Evolutionary conservation across 1,140 invertebrate species (phyloP).

Genomic region (Carcinoscorpius rotundicauda): DNA sequence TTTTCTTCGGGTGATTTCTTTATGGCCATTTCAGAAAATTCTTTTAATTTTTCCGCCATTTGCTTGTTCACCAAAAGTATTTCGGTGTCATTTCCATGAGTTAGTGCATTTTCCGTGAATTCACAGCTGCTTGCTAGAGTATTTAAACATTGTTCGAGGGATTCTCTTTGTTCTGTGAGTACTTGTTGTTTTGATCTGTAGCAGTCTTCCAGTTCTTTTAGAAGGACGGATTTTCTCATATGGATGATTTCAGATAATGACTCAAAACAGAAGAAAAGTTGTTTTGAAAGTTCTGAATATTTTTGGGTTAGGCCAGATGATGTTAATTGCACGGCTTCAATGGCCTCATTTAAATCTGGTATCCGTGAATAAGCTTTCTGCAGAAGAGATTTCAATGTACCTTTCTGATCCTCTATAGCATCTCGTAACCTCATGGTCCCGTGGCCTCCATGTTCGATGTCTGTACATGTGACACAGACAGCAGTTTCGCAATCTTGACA

Average conservation of each 20-base stretch:
- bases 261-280: slow-evolving; percentile 17
- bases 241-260: slow-evolving; percentile 30
- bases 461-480: slow-evolving; percentile 41
- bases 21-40: slow-evolving; percentile 33
- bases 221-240: slow-evolving; percentile 32
- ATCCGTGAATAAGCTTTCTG: slow-evolving; percentile 11
- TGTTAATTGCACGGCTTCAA: slow-evolving; percentile 32
- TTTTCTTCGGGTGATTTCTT: slow-evolving; percentile 38
- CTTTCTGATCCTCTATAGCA: slow-evolving; percentile 38
- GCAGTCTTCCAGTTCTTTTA: slow-evolving; percentile 33
- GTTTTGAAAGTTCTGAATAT: slow-evolving; percentile 3
- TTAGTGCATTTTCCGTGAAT: slow-evolving; percentile 38
- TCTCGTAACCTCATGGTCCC: slow-evolving; percentile 35
- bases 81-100: slow-evolving; percentile 39
- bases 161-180: slow-evolving; percentile 33
- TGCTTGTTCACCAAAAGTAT: slow-evolving; percentile 43
- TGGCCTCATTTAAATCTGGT: slow-evolving; percentile 35
- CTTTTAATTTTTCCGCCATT: slow-evolving; percentile 39
- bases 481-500: slow-evolving; percentile 43
- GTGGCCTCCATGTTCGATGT: slow-evolving; percentile 40
- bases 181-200: slow-evolving; percentile 35
- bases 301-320: slow-evolving; percentile 12
- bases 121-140: slow-evolving; percentile 37
- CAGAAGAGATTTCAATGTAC: slow-evolving; percentile 9
- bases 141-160: slow-evolving; percentile 34